These are phyloP conservation scores for Neotoma lepida DNA, from an alignment of 2,113 vertebrate species.

Conservation along the genomic window DNA sequence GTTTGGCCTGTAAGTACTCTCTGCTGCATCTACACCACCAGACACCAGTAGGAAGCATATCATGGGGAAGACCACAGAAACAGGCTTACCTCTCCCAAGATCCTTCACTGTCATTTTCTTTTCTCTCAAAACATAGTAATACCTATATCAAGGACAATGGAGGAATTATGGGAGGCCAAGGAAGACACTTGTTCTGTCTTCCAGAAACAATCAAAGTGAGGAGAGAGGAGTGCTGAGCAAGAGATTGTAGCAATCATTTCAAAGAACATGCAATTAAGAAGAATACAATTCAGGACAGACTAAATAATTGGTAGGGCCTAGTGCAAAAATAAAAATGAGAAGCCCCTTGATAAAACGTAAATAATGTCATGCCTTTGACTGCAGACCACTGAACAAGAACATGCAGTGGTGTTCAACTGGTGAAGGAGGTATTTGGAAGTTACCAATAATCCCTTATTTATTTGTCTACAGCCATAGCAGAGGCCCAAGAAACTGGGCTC, in stretches of 20 bases:
- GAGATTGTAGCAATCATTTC: not conserved
- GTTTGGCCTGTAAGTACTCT: not conserved
- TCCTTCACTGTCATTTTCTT: not conserved
- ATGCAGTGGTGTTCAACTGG: not conserved
- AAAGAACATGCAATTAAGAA: not conserved
- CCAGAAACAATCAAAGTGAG: not conserved
- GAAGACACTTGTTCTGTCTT: not conserved
- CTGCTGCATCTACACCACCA: not conserved
- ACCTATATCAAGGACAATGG: not conserved
- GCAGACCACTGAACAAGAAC: not conserved
- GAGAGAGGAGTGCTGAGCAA: not conserved
- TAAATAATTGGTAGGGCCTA: not conserved
- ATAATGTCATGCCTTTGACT: not conserved
- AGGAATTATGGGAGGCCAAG: not conserved
- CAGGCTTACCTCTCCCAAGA: not conserved
- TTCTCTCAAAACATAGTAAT: conserved; percentile 40
- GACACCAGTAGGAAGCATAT: not conserved
- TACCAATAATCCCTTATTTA: not conserved
- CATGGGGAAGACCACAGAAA: not conserved
- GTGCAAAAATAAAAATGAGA: not conserved
- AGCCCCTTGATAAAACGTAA: not conserved
- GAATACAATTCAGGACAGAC: not conserved
- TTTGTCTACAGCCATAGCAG: not conserved
- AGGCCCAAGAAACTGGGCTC: not conserved
- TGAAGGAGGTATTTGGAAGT: not conserved